Conservation (phyloP, 2,888 invertebrate species). For the Drosophila acutilabella region DNA sequence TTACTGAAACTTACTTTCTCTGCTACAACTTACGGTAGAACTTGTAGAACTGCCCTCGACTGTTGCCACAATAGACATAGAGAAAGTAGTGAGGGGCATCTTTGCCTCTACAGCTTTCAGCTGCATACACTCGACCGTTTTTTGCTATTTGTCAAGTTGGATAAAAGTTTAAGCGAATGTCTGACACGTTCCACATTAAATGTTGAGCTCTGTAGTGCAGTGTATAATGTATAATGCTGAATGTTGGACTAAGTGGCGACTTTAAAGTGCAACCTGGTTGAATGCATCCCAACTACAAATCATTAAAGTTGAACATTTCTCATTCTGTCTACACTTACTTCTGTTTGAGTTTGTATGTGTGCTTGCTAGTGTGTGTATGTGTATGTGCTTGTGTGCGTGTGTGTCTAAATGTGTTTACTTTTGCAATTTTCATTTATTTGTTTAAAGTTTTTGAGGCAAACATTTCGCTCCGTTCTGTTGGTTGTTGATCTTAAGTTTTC, state of each 20-base stretch:
- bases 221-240: constrained; percentile 39
- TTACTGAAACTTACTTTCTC: no score
- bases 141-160: constrained; percentile 66
- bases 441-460: constrained; percentile 74
- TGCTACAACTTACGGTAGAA: no score
- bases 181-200: constrained; percentile 77
- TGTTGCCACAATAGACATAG: not conserved
- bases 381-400: constrained; percentile 36
- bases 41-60: constrained; percentile 8
- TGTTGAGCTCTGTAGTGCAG: constrained; percentile 62
- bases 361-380: constrained; percentile 10
- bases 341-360: not conserved
- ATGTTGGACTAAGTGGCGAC: constrained; percentile 44
- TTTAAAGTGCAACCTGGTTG: constrained; percentile 60
- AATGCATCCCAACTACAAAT: constrained; percentile 54
- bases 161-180: constrained; percentile 66
- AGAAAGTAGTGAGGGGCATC: constrained; percentile 6
- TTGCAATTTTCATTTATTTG: constrained; percentile 77
- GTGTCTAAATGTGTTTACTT: constrained; percentile 76
- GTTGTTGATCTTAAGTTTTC: constrained; percentile 74
- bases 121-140: constrained; percentile 31
- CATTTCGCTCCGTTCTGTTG: constrained; percentile 51
- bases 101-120: constrained; percentile 39
- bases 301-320: constrained; percentile 74
- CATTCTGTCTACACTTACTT: constrained; percentile 44